These are phyloP conservation scores for Heterocephalus glaber DNA, from an alignment of 2,113 vertebrate species.

Conservation along the genomic window DNA sequence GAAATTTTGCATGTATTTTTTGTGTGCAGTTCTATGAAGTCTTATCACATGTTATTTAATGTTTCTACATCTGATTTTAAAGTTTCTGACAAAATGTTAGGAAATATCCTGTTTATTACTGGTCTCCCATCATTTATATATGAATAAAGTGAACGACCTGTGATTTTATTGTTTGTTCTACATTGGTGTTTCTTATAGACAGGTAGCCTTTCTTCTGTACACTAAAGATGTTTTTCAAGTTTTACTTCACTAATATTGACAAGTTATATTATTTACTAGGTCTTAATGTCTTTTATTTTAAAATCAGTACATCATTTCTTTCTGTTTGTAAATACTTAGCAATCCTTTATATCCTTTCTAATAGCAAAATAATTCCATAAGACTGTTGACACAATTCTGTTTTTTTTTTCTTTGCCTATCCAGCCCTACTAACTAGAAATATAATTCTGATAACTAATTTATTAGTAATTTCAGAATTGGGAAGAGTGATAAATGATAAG, in stretches of 20 bases:
- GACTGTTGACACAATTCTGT: not conserved
- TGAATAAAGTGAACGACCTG: not conserved
- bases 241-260: slow-evolving; percentile 31
- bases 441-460: slow-evolving; percentile 30
- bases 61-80: slow-evolving; percentile 25
- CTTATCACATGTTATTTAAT: slow-evolving; percentile 10
- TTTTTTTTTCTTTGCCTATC: not conserved
- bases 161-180: not conserved
- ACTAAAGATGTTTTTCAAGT: slow-evolving; percentile 26
- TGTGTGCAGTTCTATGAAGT: not conserved
- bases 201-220: not conserved
- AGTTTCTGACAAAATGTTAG: slow-evolving; percentile 5
- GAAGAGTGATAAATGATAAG: not conserved
- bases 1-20: not conserved
- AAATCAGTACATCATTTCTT: slow-evolving; percentile 27
- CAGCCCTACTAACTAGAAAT: slow-evolving; percentile 40
- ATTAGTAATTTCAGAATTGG: not conserved
- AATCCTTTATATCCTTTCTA: slow-evolving; percentile 23
- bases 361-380: slow-evolving; percentile 39
- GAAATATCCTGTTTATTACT: slow-evolving; percentile 8
- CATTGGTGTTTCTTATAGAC: not conserved
- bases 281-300: slow-evolving; percentile 44
- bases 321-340: not conserved
- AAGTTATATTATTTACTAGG: slow-evolving; percentile 35
- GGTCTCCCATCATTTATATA: not conserved